Evolutionary conservation across 2,113 vertebrate species (phyloP), one percentile per base, ranked within the genome.

Genomic region (Nipponia nippon): DNA sequence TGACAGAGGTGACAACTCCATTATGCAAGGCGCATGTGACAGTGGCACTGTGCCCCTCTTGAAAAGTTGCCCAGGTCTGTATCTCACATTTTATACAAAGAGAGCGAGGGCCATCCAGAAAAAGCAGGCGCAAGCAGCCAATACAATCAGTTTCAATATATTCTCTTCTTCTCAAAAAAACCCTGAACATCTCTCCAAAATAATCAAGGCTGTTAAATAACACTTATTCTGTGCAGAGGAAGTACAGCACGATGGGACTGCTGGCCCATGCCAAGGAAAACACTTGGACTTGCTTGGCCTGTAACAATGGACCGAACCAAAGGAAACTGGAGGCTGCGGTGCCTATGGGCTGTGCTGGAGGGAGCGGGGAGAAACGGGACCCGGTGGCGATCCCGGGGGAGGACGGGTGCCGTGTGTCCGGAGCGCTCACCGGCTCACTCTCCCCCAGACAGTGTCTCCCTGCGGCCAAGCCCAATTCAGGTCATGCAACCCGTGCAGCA

Each of bases 181-280:
- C 7, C 92, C 92, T 79, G 80, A 62, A 30, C 67, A 67, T 88
- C 84, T 95, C 90, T 98, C 97, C 97, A 97, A 97, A 97, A 97
- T 97, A 98, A 98, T 98, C 97, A 93, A 77, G 97, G 87, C 87
- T 49, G 59, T 96, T 97, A 96, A 98, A 98, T 96, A 97, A 94
- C 93, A 87, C 92, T 97, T 82, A 90, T 56, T 95, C 89, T 42
- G 83, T 79, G 92, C 44, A 55, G 93, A 98, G 98, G 98, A 98
- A 98, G 93, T 89, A 62, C 22, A 16, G 95, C 81, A 46, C 25
- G 87, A 95, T 89, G 83, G 95, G 89, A 81, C 71, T 1, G 4
- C n/a, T 1, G 5, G 10, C 38, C 12, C 13, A 21, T 90, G 98
- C 98, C 98, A 98, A 98, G 82, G 58, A 96, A 98, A 98, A 98